Base-by-base conservation (phyloP, 1,140 invertebrate species). In the Panulirus ornatus region DNA sequence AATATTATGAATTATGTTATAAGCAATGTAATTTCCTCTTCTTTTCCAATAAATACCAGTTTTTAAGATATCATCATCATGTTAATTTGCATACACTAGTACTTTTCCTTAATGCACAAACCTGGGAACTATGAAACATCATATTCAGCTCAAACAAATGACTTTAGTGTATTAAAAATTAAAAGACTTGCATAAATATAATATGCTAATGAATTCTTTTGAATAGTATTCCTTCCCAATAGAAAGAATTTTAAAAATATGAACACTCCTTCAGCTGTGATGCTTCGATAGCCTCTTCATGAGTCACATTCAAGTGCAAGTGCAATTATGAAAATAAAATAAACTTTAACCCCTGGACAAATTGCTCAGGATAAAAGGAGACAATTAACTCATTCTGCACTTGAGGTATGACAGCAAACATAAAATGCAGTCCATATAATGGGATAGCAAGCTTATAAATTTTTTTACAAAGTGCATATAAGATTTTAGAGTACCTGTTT, bases 371-470 rank as follows among this genome's bases (percentile, higher is more conserved):
- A 54, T 30, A 51, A 58, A 5, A 36, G 38, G 51, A 54, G 51
- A 81, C 78, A 58, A 81, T 38, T 47, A 58, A 58, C 47, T 38
- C 34, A 81, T 34, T 81, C 51, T 81, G 78, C 78, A 51, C 38
- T 27, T 36, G 11, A 81, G 36, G 14, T 22, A 58, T 58, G 51
- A 81, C 5, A 36, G 58, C 16, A 81, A 73, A 22, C 30, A 73
- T 38, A 54, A 22, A 81, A 81, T 58, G 9, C 22, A 81, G 19
- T 54, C 27, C 44, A 51, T 38, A 51, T 34, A 44, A 79, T 54
- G 51, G 27, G 42, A 51, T 79, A 79, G 19, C 3, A 3, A 79
- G 38, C 76, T 51, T 44, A 47, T 79, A 73, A 73, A 73, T 38
- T 38, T 38, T 22, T 38, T 73, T 73, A 73, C 42, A 73, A 73